These are phyloP conservation scores for Cyclina sinensis DNA, from an alignment of 1,140 invertebrate genomes.

Conservation along the genomic window DNA sequence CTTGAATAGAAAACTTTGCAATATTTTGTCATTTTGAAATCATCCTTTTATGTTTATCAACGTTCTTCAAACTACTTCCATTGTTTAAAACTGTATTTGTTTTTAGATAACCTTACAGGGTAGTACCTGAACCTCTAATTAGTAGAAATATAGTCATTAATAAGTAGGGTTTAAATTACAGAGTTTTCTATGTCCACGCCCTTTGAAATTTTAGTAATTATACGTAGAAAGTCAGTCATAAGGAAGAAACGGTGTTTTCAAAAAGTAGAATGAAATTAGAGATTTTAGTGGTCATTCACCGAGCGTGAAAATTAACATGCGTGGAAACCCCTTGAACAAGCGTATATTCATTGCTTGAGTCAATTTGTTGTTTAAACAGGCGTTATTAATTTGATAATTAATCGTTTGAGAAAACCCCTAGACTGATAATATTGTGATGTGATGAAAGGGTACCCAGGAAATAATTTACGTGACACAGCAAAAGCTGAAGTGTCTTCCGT, in stretches of 20 bases:
- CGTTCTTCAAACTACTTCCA: not conserved
- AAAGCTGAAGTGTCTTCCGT: no score
- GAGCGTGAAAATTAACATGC: constrained; percentile 18
- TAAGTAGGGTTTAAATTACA: not conserved
- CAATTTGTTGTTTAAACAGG: constrained; percentile 1
- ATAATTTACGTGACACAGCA: no score
- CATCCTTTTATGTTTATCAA: not conserved
- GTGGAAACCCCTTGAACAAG: not conserved
- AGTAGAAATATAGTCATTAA: not conserved
- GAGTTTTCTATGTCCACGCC: not conserved
- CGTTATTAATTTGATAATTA: constrained; percentile 30
- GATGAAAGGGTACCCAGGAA: no score
- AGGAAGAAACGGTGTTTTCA: not conserved
- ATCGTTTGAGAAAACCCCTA: not conserved
- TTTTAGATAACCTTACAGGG: not conserved
- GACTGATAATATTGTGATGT: no score
- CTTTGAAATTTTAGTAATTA: constrained; percentile 22
- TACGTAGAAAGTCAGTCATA: not conserved
- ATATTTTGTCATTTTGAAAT: not conserved
- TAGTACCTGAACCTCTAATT: constrained; percentile 29
- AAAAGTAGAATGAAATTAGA: constrained; percentile 10
- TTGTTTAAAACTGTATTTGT: constrained; percentile 3
- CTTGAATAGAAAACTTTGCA: not conserved
- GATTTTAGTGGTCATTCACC: constrained; percentile 16
- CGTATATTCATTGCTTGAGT: not conserved